phyloP scores from a whole-genome alignment of 2,888 invertebrate species.

The Argyresthia goedartella region DNA sequence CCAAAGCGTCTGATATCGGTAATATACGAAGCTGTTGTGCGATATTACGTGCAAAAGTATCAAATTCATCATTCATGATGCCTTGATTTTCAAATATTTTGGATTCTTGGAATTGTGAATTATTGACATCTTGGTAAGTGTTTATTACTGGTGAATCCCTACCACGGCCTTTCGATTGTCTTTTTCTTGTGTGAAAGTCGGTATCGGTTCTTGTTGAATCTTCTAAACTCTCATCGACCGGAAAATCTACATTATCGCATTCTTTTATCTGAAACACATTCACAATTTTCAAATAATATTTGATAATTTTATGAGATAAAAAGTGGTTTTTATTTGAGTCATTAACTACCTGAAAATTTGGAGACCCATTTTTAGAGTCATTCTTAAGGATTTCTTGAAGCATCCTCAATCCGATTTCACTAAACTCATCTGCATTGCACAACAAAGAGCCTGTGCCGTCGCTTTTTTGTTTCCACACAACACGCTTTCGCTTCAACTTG shows the following conservation, averaged over 20 bases:
- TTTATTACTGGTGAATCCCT: too few species aligned
- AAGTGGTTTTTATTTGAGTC: too few species aligned
- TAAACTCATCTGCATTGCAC: slow-evolving; percentile 16
- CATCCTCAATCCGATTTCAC: slow-evolving; percentile 16
- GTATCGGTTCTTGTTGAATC: too few species aligned
- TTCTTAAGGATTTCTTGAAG: slow-evolving; percentile 12
- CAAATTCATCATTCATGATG: slow-evolving; percentile 12
- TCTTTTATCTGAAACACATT: too few species aligned
- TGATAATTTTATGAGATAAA: too few species aligned
- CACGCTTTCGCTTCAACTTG: slow-evolving; percentile 15
- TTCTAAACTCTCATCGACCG: too few species aligned
- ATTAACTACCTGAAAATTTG: background rate
- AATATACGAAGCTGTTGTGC: slow-evolving; percentile 16
- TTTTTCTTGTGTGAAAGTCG: too few species aligned
- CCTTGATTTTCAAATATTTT: background rate
- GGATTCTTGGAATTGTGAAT: background rate
- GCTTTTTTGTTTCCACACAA: slow-evolving; percentile 16
- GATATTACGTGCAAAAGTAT: slow-evolving; percentile 15
- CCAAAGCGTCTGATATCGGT: slow-evolving; percentile 14
- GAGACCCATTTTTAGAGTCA: background rate
- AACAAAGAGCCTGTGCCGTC: slow-evolving; percentile 15
- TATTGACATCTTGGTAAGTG: background rate
- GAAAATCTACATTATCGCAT: too few species aligned
- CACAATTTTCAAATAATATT: too few species aligned
- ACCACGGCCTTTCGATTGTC: too few species aligned